phyloP scores from a whole-genome alignment of 2,888 invertebrate species.

The Philonicus albiceps region DNA sequence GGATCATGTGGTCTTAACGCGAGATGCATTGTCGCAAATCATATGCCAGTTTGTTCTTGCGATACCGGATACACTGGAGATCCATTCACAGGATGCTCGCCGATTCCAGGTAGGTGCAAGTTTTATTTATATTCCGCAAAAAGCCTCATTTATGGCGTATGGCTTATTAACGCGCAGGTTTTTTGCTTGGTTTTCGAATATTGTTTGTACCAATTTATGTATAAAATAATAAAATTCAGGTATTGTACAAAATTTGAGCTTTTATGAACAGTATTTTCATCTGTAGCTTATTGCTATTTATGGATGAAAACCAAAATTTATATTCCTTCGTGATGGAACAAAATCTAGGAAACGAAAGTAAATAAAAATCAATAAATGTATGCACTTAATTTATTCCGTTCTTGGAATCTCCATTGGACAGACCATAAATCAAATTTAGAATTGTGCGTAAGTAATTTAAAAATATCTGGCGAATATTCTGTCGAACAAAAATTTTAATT shows the following conservation, averaged over 20 bases:
- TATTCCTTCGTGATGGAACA: not conserved
- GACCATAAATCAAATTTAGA: too few relatives aligned
- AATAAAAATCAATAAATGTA: too few relatives aligned
- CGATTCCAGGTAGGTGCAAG: conserved; percentile 61
- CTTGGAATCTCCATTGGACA: too few relatives aligned
- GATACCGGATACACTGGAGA: conserved; percentile 82
- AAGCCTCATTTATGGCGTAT: conserved; percentile 9
- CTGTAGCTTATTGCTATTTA: not conserved
- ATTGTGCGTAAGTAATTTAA: too few relatives aligned
- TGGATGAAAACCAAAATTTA: not conserved
- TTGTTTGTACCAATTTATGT: conserved; percentile 6
- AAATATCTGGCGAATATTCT: too few relatives aligned
- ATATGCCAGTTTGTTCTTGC: conserved; percentile 80
- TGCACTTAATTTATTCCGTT: too few relatives aligned
- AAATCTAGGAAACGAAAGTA: too few relatives aligned
- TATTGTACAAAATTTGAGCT: not conserved
- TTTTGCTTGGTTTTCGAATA: conserved; percentile 28
- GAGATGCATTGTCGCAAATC: conserved; percentile 71
- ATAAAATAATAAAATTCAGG: not conserved
- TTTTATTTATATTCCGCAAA: not conserved
- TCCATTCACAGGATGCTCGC: conserved; percentile 72
- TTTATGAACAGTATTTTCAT: not conserved
- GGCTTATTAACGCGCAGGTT: conserved; percentile 32
- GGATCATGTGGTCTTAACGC: conserved; percentile 71
- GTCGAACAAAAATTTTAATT: too few relatives aligned